Percentiles rank a stretch among this genome's conserved stretches.
These are phyloP conservation scores for Natrix natrix DNA, from an alignment of 2,797 vertebrate species.

Conservation along the genomic window DNA sequence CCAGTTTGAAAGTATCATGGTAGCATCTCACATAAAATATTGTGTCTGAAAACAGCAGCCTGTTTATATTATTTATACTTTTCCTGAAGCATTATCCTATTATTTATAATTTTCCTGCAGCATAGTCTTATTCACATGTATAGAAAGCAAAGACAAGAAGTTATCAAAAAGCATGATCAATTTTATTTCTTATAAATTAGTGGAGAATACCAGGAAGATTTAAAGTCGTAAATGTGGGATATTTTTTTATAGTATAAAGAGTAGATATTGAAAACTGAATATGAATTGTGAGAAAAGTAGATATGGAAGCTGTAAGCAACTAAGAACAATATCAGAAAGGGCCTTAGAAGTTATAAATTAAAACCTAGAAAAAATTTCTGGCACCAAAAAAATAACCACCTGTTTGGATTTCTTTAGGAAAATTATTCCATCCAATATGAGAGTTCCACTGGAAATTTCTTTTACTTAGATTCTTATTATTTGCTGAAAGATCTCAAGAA, in stretches of 20 bases:
- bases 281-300: background rate
- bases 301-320: background rate
- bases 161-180: background rate
- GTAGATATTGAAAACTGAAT: background rate
- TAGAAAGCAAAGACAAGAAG: background rate
- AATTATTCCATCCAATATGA: background rate
- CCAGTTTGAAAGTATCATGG: background rate
- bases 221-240: background rate
- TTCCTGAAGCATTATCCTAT: background rate
- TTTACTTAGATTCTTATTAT: background rate
- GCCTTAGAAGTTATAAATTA: background rate
- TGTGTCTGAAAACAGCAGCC: background rate
- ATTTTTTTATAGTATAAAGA: background rate
- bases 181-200: background rate
- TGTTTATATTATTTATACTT: background rate
- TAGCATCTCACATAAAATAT: background rate
- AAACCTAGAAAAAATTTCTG: background rate
- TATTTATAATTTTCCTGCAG: background rate
- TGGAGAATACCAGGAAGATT: background rate
- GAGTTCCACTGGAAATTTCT: background rate
- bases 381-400: background rate
- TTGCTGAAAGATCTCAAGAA: background rate
- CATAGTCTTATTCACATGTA: background rate
- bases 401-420: background rate
- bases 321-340: background rate